These are phyloP conservation scores for Acheta domesticus DNA, from an alignment of 2,888 invertebrate genomes.

Conservation along the genomic window DNA sequence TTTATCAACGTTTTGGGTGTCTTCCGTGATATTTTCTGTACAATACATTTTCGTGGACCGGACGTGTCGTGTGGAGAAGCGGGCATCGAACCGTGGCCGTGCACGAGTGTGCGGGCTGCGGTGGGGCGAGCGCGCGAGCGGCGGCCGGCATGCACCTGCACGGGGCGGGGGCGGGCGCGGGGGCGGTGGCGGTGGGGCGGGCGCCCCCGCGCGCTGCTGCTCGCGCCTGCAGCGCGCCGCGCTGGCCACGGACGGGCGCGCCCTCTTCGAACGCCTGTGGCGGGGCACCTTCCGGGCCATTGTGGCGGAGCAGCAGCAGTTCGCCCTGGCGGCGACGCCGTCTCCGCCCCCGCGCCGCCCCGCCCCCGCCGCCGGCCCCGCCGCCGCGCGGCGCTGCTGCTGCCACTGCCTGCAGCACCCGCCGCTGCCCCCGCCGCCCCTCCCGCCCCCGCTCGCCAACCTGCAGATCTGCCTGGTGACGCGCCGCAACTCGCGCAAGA, in stretches of 20 bases:
- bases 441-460: conserved; percentile 43
- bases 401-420: conserved; percentile 21
- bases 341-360: conserved; percentile 40
- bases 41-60: too few species aligned
- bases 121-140: not conserved
- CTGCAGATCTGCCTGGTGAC: conserved; percentile 41
- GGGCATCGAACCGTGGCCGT: not conserved
- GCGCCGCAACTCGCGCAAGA: conserved; percentile 53
- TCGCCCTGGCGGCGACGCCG: conserved; percentile 45
- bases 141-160: not conserved
- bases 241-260: conserved; percentile 56
- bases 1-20: too few species aligned
- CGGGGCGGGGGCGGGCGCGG: not conserved
- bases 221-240: conserved; percentile 49
- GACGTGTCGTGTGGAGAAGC: too few species aligned
- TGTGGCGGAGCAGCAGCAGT: conserved; percentile 34
- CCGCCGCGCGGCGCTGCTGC: not conserved
- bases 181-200: conserved; percentile 12
- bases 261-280: conserved; percentile 71
- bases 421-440: conserved; percentile 38
- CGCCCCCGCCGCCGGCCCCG: conserved; percentile 33
- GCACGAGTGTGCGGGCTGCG: not conserved
- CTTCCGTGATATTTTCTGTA: too few species aligned
- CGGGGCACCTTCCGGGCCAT: conserved; percentile 58
- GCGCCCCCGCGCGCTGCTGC: conserved; percentile 38